Percentiles rank a stretch among this genome's conserved stretches.
These are phyloP conservation scores for Caenorhabditis remanei DNA, from an alignment of 1,140 invertebrate genomes.

Conservation along the genomic window DNA sequence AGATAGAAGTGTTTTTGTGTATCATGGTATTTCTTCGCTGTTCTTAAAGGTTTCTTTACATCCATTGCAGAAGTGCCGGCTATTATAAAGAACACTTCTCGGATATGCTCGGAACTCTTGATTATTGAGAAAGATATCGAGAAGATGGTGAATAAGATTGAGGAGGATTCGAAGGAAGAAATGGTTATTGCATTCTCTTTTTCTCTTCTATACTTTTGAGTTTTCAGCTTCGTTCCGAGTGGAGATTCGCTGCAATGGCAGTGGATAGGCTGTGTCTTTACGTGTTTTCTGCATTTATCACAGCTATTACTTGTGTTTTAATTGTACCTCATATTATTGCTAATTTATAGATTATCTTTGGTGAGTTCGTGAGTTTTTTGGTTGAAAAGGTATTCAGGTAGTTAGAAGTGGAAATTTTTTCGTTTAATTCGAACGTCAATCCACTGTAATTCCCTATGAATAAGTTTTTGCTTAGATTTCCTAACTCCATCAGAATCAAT, in stretches of 20 bases:
- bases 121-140: constrained; percentile 55
- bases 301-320: constrained; percentile 56
- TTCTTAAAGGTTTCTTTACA: not conserved
- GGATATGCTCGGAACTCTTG: constrained; percentile 41
- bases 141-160: constrained; percentile 35
- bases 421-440: too few relatives aligned
- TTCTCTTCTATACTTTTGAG: not conserved
- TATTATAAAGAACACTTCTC: constrained; percentile 26
- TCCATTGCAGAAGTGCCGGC: not conserved
- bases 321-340: constrained; percentile 63
- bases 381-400: too few relatives aligned
- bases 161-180: constrained; percentile 42
- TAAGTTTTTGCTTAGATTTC: too few relatives aligned
- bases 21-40: not conserved
- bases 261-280: constrained; percentile 65
- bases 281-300: constrained; percentile 62
- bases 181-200: constrained; percentile 30
- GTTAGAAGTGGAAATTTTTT: too few relatives aligned
- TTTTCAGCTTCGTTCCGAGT: constrained; percentile 59
- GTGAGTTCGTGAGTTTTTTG: too few relatives aligned
- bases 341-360: not conserved
- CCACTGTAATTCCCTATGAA: too few relatives aligned
- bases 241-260: constrained; percentile 64
- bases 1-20: constrained; percentile 33
- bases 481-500: too few relatives aligned